Base-by-base conservation (phyloP, 1,140 invertebrate genomes). In the Teleogryllus occipitalis region DNA sequence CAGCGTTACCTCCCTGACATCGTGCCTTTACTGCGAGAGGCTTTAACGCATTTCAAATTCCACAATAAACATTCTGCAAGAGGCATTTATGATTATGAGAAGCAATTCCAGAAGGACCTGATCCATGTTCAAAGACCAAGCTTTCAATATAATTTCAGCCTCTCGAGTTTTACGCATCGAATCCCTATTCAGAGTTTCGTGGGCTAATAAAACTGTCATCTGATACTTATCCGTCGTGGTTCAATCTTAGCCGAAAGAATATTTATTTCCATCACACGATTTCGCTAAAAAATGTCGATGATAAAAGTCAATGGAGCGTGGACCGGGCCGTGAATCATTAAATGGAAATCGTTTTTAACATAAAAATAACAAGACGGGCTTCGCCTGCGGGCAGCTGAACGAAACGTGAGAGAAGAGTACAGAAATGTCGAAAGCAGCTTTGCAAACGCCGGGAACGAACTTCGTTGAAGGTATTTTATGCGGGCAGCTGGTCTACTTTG, bases 321-420 rank as follows among this genome's bases (percentile, higher is more conserved):
- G 10, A 10, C 54, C 7, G 54, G 18, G 54, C 54, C 54, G 54
- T 65, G 54, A 65, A 65, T 65, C 54, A 65, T 65, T 65, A 65
- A 65, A 65, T 65, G 54, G 54, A 65, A 65, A 65, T 65, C 54
- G 54, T 65, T 65, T 65, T 65, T 65, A 65, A 65, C 54, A 65
- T 65, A 65, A 65, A 65, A 65, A 65, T 65, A 65, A 65, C 54
- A 65, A 65, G 54, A 65, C 54, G 54, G 54, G 54, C 54, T 65
- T 65, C 54, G 54, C 54, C 54, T 65, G 10, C 54, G 18, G 54
- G 54, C 54, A 18, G 10, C 54, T 10, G 54, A 7, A 65, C 54
- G 10, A 65, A 65, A 14, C 54, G 54, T 65, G 54, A 65, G 54
- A 18, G 54, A 65, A 65, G 54, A 65, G 10, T 14, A 14, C 54